A percentile compares a stretch with the other conserved stretches of the same genome.
These are phyloP conservation scores for Diabrotica virgifera DNA, from an alignment of 1,140 invertebrate genomes.

Conservation along the genomic window DNA sequence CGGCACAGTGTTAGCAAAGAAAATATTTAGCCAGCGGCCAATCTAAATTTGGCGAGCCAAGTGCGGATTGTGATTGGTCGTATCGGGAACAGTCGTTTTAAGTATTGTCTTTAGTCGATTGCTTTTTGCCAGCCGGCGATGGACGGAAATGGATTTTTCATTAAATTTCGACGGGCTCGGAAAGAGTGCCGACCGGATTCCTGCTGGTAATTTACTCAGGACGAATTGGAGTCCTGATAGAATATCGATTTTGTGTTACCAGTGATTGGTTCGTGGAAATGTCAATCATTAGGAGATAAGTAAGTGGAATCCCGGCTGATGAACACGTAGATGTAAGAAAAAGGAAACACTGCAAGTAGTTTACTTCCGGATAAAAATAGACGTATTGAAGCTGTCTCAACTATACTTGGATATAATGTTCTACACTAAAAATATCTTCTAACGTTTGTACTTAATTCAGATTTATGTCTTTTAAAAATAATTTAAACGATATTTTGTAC, in stretches of 20 bases:
- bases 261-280: background rate
- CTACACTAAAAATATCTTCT: no score
- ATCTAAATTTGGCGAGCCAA: slow-evolving; percentile 46
- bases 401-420: no score
- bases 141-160: slow-evolving; percentile 35
- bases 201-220: background rate
- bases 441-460: no score
- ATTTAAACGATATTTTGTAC: no score
- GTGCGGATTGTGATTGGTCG: slow-evolving; percentile 35
- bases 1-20: slow-evolving; percentile 44
- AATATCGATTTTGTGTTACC: background rate
- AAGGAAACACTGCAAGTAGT: no score
- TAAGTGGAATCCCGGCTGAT: no score
- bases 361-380: no score
- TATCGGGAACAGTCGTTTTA: slow-evolving; percentile 30
- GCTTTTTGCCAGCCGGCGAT: slow-evolving; percentile 13
- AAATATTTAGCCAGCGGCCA: slow-evolving; percentile 50
- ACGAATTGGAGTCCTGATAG: background rate
- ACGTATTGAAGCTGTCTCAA: no score
- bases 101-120: slow-evolving; percentile 38
- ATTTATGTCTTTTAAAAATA: no score
- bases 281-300: background rate
- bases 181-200: background rate
- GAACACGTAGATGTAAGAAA: no score
- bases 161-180: slow-evolving; percentile 18